Percentiles rank a stretch among this genome's conserved stretches.
Conservation (phyloP, 2,113 vertebrate genomes). For the Sciurus niger region DNA sequence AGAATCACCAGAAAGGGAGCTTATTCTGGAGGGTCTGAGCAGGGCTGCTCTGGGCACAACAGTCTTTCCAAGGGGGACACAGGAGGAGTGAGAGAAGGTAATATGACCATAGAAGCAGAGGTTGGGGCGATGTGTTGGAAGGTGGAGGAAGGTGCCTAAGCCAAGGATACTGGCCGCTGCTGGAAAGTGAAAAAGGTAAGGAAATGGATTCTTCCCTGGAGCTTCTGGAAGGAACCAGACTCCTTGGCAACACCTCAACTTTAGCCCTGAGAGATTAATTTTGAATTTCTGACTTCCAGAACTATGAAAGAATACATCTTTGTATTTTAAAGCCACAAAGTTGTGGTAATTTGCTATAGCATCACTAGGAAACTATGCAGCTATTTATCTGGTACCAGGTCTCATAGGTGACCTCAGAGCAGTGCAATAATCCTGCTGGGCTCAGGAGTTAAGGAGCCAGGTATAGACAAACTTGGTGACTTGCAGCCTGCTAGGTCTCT, state of each 20-base stretch:
- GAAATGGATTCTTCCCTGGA: not conserved
- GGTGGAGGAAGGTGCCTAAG: not conserved
- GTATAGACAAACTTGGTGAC: not conserved
- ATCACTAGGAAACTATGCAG: not conserved
- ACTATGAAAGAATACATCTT: not conserved
- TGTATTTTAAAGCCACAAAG: not conserved
- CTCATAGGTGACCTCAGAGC: not conserved
- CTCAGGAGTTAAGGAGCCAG: not conserved
- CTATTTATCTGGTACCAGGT: not conserved
- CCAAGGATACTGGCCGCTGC: not conserved
- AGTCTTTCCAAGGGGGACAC: not conserved
- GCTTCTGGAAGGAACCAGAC: not conserved
- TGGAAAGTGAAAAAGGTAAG: not conserved
- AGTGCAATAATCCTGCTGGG: not conserved
- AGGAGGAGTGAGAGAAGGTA: not conserved
- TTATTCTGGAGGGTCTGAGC: not conserved
- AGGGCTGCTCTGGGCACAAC: not conserved
- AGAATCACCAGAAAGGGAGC: not conserved
- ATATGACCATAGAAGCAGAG: not conserved
- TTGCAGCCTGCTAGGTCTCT: not conserved
- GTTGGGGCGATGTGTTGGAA: not conserved
- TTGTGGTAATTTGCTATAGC: not conserved
- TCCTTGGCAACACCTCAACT: not conserved
- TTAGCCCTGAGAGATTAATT: not conserved
- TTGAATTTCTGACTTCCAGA: constrained; percentile 49